Base-by-base conservation (phyloP, 2,797 vertebrate genomes). In the Valencia hispanica region DNA sequence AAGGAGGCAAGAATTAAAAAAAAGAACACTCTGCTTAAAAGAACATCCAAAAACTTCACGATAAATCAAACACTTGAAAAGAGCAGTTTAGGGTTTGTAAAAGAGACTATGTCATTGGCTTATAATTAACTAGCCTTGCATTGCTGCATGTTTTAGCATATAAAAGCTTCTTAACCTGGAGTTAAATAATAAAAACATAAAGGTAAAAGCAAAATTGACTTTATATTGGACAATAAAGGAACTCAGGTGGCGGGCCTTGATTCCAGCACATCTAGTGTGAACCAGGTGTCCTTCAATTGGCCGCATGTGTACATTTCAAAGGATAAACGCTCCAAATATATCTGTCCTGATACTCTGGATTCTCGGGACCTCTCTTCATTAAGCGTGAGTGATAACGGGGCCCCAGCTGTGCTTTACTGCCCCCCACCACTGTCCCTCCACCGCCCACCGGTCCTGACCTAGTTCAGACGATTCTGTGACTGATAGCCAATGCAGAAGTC, bases 401-500 rank as follows among this genome's bases (percentile, higher is more conserved):
- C 82, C 89, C 91, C 92, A 94, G 92, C 93, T 95, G 92, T 86
- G 82, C 79, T 77, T 32, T 73, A 27, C 41, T 61, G 39, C 71
- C 41, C 71, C 80, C 47, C 61, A 61, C 68, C 53, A 43, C 70
- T 32, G 34, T 86, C 27, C 86, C 84, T 86, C 88, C 70, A 83
- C 20, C 34, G 53, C 93, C 85, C 92, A 91, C 87, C 45, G 86
- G 93, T 94, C 94, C 91, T 93, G 94, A 94, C 94, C 94, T 91
- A 95, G 92, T 95, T 95, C 92, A 90, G 91, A 88, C 57, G 77
- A 89, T 86, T 83, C 85, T 79, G 86, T 95, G 92, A 95, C 93
- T 93, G 94, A 94, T 95, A 92, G 93, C 94, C 88, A 81, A 86
- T 74, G 90, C 88, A 81, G 87, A 89, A 84, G 92, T 82, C 86